A percentile compares a stretch with the other conserved stretches of the same genome.
These are phyloP conservation scores for Drosophila lacteicornis DNA, from an alignment of 1,140 invertebrate species.

Conservation along the genomic window DNA sequence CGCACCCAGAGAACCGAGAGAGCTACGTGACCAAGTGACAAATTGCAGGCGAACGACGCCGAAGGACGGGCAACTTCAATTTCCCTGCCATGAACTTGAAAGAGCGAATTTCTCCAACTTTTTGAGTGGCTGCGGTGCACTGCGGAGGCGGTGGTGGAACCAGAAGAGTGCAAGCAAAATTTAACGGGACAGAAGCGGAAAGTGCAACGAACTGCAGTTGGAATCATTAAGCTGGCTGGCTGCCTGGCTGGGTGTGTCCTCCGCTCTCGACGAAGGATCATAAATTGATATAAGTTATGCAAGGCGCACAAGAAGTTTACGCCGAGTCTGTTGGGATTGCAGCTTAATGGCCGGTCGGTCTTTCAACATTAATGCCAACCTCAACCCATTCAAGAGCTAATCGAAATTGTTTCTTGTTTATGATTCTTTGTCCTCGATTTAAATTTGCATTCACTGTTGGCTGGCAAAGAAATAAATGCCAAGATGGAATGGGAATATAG, in stretches of 20 bases:
- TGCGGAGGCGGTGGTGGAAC: constrained; percentile 9
- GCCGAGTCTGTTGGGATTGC: constrained; percentile 23
- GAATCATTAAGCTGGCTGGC: constrained; percentile 37
- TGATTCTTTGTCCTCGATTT: constrained; percentile 35
- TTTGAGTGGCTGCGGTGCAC: constrained; percentile 52
- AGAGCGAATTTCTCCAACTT: constrained; percentile 55
- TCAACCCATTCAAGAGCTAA: constrained; percentile 23
- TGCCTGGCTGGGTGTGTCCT: constrained; percentile 40
- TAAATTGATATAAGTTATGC: constrained; percentile 63
- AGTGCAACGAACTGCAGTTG: constrained; percentile 71
- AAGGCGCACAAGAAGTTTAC: constrained; percentile 38
- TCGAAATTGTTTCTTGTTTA: constrained; percentile 40
- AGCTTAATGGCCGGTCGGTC: constrained; percentile 9
- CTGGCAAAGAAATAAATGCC: neutral
- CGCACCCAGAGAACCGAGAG: constrained; percentile 41
- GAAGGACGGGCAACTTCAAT: constrained; percentile 58
- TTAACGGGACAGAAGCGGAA: constrained; percentile 7
- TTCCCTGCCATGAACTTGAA: constrained; percentile 76
- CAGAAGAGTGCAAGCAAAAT: constrained; percentile 1
- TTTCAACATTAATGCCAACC: constrained; percentile 8
- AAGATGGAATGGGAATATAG: neutral
- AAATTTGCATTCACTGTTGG: constrained; percentile 6
- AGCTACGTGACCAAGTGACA: constrained; percentile 80
- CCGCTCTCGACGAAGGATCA: constrained; percentile 12
- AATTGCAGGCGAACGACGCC: constrained; percentile 63